These are phyloP conservation scores for Thecocarcelia acutangulata DNA, from an alignment of 2,888 invertebrate genomes.

Conservation along the genomic window DNA sequence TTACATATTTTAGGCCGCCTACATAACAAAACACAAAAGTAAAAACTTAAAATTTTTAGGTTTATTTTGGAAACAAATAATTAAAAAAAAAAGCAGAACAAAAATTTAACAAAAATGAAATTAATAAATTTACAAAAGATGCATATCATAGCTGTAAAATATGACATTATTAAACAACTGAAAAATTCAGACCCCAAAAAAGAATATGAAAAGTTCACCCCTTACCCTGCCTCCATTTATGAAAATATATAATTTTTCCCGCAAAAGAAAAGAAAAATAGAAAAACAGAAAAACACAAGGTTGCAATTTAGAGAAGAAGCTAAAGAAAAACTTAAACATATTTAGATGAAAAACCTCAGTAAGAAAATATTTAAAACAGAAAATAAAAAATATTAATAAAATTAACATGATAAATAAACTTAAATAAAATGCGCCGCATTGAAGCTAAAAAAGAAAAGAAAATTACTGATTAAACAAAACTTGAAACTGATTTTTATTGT, in stretches of 20 bases:
- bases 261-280: constrained; percentile 48
- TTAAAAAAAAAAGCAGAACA: constrained; percentile 9
- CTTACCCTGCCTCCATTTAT: constrained; percentile 17
- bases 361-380: constrained; percentile 59
- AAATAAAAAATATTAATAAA: constrained; percentile 82
- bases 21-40: constrained; percentile 42
- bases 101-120: constrained; percentile 17
- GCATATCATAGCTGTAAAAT: constrained; percentile 95
- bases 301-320: constrained; percentile 68
- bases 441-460: constrained; percentile 70
- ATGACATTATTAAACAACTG: constrained; percentile 72
- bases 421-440: constrained; percentile 71
- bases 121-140: constrained; percentile 82
- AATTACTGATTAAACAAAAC: constrained; percentile 72
- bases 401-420: constrained; percentile 65
- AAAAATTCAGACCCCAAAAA: constrained; percentile 44
- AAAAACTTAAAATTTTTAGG: constrained; percentile 30
- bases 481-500: constrained; percentile 79
- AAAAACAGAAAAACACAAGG: constrained; percentile 59
- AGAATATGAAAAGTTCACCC: neutral
- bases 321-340: constrained; percentile 70
- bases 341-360: constrained; percentile 70
- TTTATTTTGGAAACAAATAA: constrained; percentile 40
- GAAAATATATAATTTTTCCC: constrained; percentile 47
- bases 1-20: constrained; percentile 65